Evolutionary conservation across 2,113 vertebrate genomes (phyloP).

Genomic region (Cheilinus undulatus): DNA sequence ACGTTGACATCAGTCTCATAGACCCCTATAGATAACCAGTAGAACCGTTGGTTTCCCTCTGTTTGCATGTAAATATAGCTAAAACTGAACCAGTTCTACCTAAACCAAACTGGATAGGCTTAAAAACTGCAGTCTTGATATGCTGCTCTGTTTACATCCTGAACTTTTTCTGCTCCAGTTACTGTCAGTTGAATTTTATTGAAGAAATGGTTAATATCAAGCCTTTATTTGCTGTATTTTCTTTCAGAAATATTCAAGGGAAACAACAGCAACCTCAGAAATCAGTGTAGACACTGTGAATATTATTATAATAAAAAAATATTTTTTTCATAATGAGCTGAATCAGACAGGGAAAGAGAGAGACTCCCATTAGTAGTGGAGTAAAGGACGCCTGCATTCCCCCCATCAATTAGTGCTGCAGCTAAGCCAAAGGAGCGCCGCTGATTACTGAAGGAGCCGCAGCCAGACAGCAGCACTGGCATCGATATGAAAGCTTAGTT

Average conservation of each 20-base stretch:
- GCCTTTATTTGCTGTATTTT: neutral
- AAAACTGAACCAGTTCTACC: too few relatives aligned
- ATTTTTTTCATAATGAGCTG: slow-evolving; percentile 89
- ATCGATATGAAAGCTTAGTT: slow-evolving; percentile 13
- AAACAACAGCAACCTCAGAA: slow-evolving; percentile 39
- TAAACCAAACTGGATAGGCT: too few relatives aligned
- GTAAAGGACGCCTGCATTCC: slow-evolving; percentile 73
- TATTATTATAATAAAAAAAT: slow-evolving; percentile 84
- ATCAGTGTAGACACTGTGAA: slow-evolving; percentile 81
- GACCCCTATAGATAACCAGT: too few relatives aligned
- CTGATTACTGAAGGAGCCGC: slow-evolving; percentile 85
- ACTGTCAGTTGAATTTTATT: too few relatives aligned
- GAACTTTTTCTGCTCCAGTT: too few relatives aligned
- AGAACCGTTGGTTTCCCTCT: too few relatives aligned
- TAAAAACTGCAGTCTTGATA: too few relatives aligned
- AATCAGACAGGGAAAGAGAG: slow-evolving; percentile 71
- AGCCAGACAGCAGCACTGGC: slow-evolving; percentile 43
- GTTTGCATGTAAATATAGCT: too few relatives aligned
- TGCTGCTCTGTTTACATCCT: too few relatives aligned
- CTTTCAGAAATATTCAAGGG: neutral
- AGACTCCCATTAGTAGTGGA: slow-evolving; percentile 82
- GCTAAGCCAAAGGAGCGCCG: slow-evolving; percentile 78
- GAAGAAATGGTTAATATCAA: slow-evolving; percentile 4
- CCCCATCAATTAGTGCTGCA: slow-evolving; percentile 88
- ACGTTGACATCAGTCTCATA: too few relatives aligned